Evolutionary conservation across 2,113 vertebrate genomes (phyloP).

Genomic region (Symphodus melops): DNA sequence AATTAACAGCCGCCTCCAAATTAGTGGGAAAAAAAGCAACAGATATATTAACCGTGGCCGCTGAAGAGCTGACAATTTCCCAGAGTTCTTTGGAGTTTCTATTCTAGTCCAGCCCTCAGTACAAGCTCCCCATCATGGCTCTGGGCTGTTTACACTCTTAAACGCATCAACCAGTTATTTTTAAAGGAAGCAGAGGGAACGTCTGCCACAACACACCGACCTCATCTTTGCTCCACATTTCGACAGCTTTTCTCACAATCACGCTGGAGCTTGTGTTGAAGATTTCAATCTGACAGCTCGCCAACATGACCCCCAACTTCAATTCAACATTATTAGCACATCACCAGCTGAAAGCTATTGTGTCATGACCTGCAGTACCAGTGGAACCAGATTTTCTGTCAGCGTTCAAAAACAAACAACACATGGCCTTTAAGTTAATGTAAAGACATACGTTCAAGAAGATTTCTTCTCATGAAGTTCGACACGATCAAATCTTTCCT

Average conservation of each 20-base stretch:
- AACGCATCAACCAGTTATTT: slow-evolving; percentile 22
- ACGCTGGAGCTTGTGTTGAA: not conserved
- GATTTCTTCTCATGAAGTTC: not conserved
- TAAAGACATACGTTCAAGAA: not conserved
- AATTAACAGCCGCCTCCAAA: not conserved
- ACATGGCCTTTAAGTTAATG: not conserved
- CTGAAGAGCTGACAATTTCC: not conserved
- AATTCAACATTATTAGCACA: not conserved
- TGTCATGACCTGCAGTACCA: not conserved
- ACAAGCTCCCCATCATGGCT: not conserved
- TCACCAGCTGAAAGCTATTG: not conserved
- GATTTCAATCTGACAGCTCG: not conserved
- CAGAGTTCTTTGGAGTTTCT: not conserved
- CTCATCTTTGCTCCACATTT: not conserved
- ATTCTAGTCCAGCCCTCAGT: not conserved
- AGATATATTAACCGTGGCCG: not conserved
- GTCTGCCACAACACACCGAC: not conserved
- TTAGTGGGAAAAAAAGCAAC: not conserved
- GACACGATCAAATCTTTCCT: not conserved
- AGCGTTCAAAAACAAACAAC: not conserved
- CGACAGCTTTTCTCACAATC: not conserved
- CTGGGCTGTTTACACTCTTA: slow-evolving; percentile 17
- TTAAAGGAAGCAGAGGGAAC: slow-evolving; percentile 10
- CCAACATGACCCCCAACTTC: not conserved
- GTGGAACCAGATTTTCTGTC: not conserved